Conservation (phyloP, 2,888 invertebrate genomes). For the Dysmachus trigonus region DNA sequence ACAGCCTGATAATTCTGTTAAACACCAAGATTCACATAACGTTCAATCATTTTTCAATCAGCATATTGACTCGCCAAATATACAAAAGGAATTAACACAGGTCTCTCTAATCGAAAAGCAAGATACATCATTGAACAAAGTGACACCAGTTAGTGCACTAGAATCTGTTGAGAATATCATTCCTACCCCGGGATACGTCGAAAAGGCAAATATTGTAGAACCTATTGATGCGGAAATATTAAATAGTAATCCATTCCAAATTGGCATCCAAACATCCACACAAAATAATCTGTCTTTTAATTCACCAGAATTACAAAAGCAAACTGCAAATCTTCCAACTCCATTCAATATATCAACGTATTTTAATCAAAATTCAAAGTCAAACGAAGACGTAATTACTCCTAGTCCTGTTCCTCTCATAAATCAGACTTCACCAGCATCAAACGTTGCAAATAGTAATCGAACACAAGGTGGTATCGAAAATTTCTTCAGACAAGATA, state of each 20-base stretch:
- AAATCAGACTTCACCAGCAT: background rate
- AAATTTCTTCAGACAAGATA: background rate
- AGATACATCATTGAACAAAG: background rate
- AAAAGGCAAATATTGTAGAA: background rate
- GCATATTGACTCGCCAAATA: background rate
- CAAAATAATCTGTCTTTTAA: background rate
- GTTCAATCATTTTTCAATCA: background rate
- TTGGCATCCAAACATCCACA: background rate
- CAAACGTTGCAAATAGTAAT: background rate
- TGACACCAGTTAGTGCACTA: background rate
- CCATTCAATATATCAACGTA: slow-evolving; percentile 1
- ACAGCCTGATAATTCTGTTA: background rate
- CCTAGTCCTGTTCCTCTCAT: background rate
- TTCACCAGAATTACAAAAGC: background rate
- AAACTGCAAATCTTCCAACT: background rate
- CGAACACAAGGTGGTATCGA: background rate
- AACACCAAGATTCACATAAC: background rate
- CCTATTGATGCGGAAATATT: background rate
- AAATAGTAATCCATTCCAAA: background rate
- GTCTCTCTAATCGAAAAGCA: background rate
- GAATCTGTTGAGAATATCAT: background rate
- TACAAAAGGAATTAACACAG: background rate
- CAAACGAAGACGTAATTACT: background rate
- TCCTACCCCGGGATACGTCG: background rate
- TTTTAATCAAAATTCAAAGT: background rate